These are phyloP conservation scores for Macroteleia sp. DNA, from an alignment of 2,888 invertebrate species.

Conservation along the genomic window DNA sequence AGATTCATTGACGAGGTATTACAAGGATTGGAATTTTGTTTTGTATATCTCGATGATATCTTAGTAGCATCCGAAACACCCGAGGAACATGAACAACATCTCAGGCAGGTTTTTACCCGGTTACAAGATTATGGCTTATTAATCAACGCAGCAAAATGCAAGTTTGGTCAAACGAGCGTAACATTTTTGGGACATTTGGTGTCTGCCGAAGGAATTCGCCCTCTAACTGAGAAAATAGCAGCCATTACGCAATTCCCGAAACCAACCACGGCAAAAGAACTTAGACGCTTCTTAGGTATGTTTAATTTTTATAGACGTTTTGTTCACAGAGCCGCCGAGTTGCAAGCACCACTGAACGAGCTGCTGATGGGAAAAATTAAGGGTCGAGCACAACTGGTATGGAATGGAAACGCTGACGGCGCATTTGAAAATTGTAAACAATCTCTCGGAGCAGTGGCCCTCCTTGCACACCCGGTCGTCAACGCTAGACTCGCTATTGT, in stretches of 20 bases:
- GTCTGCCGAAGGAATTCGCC: slow-evolving; percentile 39
- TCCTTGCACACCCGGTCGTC: too few species aligned
- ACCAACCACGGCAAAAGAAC: slow-evolving; percentile 34
- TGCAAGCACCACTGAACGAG: too few species aligned
- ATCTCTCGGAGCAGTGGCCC: too few species aligned
- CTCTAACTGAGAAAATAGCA: slow-evolving; percentile 41
- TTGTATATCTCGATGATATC: slow-evolving; percentile 57
- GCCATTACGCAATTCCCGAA: slow-evolving; percentile 28
- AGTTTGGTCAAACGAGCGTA: slow-evolving; percentile 8
- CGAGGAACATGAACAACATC: background rate
- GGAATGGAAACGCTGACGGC: too few species aligned
- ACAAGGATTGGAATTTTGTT: slow-evolving; percentile 53
- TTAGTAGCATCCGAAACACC: slow-evolving; percentile 3
- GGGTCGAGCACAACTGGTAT: too few species aligned
- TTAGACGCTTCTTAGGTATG: too few species aligned
- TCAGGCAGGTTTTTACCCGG: slow-evolving; percentile 4
- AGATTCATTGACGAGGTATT: too few species aligned
- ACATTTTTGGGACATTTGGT: slow-evolving; percentile 49
- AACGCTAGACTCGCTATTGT: too few species aligned
- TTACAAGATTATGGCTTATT: slow-evolving; percentile 65
- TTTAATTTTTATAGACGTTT: too few species aligned
- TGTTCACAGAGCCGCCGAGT: too few species aligned
- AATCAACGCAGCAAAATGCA: slow-evolving; percentile 67
- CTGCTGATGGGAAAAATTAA: too few species aligned
- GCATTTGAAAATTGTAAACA: too few species aligned